These are phyloP conservation scores for Pseudomyrmex pallidus DNA, from an alignment of 1,140 invertebrate species.

Conservation along the genomic window DNA sequence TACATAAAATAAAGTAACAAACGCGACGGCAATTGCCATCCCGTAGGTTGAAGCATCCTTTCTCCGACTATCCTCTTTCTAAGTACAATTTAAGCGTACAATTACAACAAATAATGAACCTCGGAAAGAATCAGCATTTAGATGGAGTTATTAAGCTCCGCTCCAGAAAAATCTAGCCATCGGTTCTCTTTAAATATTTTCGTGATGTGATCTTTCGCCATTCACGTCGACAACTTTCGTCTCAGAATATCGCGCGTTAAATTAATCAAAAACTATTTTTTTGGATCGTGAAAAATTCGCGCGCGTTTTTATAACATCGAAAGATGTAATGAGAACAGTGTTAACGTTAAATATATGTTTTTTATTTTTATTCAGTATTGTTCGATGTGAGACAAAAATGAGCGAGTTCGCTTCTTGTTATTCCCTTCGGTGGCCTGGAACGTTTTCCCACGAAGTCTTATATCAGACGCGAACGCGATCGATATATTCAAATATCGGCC, in stretches of 20 bases:
- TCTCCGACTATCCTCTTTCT: constrained; percentile 26
- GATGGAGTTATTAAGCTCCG: constrained; percentile 71
- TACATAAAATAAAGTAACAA: constrained; percentile 48
- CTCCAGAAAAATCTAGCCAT: neutral
- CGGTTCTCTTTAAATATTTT: constrained; percentile 30
- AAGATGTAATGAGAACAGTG: no score
- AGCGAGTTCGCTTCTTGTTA: no score
- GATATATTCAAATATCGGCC: no score
- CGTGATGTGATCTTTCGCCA: constrained; percentile 45
- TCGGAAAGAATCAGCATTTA: constrained; percentile 77
- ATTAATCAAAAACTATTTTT: constrained; percentile 24
- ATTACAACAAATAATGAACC: constrained; percentile 77
- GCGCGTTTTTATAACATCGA: no score
- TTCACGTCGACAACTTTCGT: neutral
- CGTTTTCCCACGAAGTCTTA: no score
- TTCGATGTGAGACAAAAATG: no score
- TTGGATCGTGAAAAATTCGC: neutral
- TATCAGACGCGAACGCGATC: no score
- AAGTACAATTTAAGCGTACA: constrained; percentile 71
- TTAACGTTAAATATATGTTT: no score
- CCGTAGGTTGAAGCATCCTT: constrained; percentile 28
- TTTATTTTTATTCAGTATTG: no score
- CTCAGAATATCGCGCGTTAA: neutral
- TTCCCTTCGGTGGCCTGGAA: no score
- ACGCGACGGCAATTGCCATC: constrained; percentile 37